These are phyloP conservation scores for Psilopogon haemacephalus DNA, from an alignment of 2,113 vertebrate genomes.

Conservation along the genomic window DNA sequence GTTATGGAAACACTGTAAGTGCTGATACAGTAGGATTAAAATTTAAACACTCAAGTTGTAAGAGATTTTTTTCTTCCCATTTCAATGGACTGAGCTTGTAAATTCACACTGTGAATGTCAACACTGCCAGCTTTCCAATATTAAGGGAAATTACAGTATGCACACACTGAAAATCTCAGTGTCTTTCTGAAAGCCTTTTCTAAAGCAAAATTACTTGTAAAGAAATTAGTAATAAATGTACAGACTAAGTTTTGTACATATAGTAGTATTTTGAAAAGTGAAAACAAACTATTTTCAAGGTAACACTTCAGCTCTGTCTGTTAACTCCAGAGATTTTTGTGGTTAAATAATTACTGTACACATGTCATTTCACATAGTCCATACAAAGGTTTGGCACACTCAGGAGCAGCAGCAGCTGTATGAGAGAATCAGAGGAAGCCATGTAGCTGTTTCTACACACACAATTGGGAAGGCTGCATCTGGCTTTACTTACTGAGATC, in stretches of 20 bases:
- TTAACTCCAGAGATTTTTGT: not conserved
- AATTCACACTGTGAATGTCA: not conserved
- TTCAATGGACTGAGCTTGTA: not conserved
- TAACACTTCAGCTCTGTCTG: not conserved
- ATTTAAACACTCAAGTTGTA: not conserved
- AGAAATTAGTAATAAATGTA: not conserved
- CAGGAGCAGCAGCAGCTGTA: not conserved
- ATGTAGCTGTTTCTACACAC: not conserved
- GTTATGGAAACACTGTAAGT: not conserved
- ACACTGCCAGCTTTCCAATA: not conserved
- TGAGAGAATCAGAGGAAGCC: not conserved
- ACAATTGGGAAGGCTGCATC: not conserved
- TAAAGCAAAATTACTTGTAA: not conserved
- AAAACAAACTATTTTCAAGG: not conserved
- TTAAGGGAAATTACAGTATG: not conserved
- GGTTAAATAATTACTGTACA: not conserved
- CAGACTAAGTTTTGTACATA: not conserved
- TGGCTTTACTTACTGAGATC: not conserved
- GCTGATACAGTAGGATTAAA: not conserved
- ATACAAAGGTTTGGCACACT: not conserved
- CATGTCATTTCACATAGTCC: not conserved
- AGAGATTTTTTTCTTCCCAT: not conserved
- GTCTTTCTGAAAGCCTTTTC: slow-evolving; percentile 2
- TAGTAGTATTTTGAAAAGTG: not conserved
- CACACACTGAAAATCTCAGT: not conserved